Conservation (phyloP, 1,140 invertebrate species). For the Acromyrmex echinatior region DNA sequence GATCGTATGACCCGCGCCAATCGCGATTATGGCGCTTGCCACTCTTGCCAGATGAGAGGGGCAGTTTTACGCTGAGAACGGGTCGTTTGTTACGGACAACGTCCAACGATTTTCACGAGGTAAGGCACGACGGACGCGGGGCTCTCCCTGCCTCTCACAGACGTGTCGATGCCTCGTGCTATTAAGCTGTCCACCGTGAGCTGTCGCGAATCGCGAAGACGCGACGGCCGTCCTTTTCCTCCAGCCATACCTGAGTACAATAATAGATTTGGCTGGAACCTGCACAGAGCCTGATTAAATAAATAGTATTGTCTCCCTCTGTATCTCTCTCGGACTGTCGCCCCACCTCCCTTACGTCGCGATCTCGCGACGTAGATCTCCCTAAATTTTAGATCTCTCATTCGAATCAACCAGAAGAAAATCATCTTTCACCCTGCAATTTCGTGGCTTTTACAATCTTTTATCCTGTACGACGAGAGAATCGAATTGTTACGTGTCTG, state of each 20-base stretch:
- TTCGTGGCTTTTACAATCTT: slow-evolving; percentile 63
- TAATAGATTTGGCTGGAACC: slow-evolving; percentile 88
- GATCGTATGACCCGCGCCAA: slow-evolving; percentile 45
- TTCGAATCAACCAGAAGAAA: background rate
- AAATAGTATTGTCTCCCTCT: slow-evolving; percentile 84
- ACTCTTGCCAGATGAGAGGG: slow-evolving; percentile 64
- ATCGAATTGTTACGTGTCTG: slow-evolving; percentile 22
- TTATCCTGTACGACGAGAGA: background rate
- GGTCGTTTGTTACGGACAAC: slow-evolving; percentile 24
- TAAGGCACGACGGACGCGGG: slow-evolving; percentile 16
- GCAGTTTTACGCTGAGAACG: slow-evolving; percentile 66
- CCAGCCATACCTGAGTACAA: slow-evolving; percentile 85
- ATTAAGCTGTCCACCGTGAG: background rate
- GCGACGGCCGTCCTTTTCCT: slow-evolving; percentile 78
- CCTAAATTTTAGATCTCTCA: background rate
- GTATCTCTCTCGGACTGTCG: slow-evolving; percentile 74
- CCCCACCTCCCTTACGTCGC: slow-evolving; percentile 45
- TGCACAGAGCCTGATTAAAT: slow-evolving; percentile 85
- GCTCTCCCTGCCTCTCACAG: background rate
- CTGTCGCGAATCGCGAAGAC: slow-evolving; percentile 27
- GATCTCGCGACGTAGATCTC: slow-evolving; percentile 21
- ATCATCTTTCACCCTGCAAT: slow-evolving; percentile 29
- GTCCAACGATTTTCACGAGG: slow-evolving; percentile 50
- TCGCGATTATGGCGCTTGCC: slow-evolving; percentile 70
- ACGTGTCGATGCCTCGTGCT: background rate